Evolutionary conservation across 2,888 invertebrate species (phyloP), one percentile per base, ranked within the genome.

Genomic region (Zelleria hepariella): DNA sequence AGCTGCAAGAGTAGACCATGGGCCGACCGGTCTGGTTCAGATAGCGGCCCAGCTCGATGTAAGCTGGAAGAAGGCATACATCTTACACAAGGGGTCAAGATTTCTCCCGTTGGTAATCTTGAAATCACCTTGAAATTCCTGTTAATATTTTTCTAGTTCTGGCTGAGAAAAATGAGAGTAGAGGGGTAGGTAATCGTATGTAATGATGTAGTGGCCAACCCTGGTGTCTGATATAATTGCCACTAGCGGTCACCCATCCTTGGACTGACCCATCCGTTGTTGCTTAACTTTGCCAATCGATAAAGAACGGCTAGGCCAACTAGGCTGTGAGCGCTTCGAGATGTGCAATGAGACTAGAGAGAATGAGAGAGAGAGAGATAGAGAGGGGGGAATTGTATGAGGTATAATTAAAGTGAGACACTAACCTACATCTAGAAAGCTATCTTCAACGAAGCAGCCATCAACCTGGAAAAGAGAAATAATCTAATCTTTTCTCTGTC

Each of bases 1-100:
- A 96, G 70, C 94, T 94, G 77, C 96, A 96, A 0, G 95, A 94
- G 72, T 92, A 96, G 0, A 95, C 91, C 70, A 96, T 94, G 0
- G 93, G 92, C 56, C 94, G 81, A 2, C 93, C 93, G 0, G 95
- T 94, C 62, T 83, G 73, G 73, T 95, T 95, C 58, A 96, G 77
- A 63, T 89, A 87, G 48, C 77, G 67, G 10, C 92, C 93, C 82
- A 96, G 91, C 60, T 90, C 74, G 32, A 92, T 92, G 73, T 95
- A 96, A 0, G 93, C 95, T 94, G 75, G 25, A 75, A 76, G 5
- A 26, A 48, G 1, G 23, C 2, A 20, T 23, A 5, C 2, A 21
- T 15, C 24, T 27, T n/a, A 18, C 18, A 55, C 18, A 27, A 7
- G 26, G n/a, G n/a, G n/a, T n/a, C n/a, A n/a, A n/a, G n/a, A n/a